A percentile compares a stretch with the other conserved stretches of the same genome.
phyloP scores from a whole-genome alignment of 2,113 vertebrate species.

The Rhea pennata region DNA sequence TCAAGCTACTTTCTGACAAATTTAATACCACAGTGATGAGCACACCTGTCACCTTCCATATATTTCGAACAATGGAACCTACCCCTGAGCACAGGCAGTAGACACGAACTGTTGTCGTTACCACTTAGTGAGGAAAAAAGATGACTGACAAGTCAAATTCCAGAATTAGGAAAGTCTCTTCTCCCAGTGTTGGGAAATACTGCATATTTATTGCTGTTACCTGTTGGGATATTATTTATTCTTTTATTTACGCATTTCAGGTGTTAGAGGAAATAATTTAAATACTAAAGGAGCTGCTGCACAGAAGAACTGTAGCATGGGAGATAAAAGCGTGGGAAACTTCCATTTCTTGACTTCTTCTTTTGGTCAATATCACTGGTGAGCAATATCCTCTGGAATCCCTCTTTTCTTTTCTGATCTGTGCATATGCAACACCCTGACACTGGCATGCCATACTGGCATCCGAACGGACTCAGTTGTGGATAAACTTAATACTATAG shows the following conservation, averaged over 20 bases:
- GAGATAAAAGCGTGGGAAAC: not conserved
- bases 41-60: not conserved
- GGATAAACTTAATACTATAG: not conserved
- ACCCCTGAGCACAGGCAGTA: not conserved
- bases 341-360: not conserved
- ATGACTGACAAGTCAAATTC: not conserved
- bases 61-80: not conserved
- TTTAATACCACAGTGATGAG: not conserved
- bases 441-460: not conserved
- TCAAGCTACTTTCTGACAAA: not conserved
- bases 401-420: not conserved
- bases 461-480: no score
- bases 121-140: not conserved
- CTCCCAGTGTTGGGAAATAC: not conserved
- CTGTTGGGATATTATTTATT: not conserved
- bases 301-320: not conserved
- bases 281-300: not conserved
- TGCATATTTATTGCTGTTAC: not conserved
- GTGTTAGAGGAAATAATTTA: not conserved
- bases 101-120: not conserved
- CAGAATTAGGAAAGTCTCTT: not conserved
- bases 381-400: not conserved
- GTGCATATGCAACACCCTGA: not conserved
- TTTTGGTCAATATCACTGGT: not conserved
- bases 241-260: not conserved